phyloP scores from a whole-genome alignment of 2,888 invertebrate genomes.

The Nemurella pictetii region DNA sequence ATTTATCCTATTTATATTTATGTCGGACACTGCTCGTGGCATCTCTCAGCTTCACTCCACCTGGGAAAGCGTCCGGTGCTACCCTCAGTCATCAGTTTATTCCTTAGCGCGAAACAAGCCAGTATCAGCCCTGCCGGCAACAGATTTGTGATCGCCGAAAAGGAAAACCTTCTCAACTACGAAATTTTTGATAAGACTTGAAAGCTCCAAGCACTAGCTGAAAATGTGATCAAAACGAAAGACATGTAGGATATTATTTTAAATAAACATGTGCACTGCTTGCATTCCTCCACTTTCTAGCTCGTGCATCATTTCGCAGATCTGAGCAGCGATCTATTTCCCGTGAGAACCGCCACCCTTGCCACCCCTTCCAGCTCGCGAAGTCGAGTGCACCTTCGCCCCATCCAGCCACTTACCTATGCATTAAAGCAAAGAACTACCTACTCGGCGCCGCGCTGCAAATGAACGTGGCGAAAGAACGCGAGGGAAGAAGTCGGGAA shows the following conservation, averaged over 20 bases:
- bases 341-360: neutral
- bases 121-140: too few relatives aligned
- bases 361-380: neutral
- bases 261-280: neutral
- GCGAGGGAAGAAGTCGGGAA: neutral
- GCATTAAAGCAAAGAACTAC: constrained; percentile 5
- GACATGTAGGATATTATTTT: neutral
- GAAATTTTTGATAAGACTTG: neutral
- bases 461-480: neutral
- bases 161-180: neutral
- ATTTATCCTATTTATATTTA: too few relatives aligned
- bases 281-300: neutral
- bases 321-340: neutral
- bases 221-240: neutral
- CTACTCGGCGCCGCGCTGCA: neutral
- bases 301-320: neutral
- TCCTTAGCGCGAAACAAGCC: too few relatives aligned
- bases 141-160: neutral
- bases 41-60: too few relatives aligned
- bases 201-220: neutral
- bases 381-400: neutral
- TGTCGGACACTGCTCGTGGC: too few relatives aligned
- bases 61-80: too few relatives aligned
- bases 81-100: too few relatives aligned
- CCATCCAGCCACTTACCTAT: constrained; percentile 7